Evolutionary conservation across 2,113 vertebrate species (phyloP), one percentile per base, ranked within the genome.

Genomic region (Panthera uncia): DNA sequence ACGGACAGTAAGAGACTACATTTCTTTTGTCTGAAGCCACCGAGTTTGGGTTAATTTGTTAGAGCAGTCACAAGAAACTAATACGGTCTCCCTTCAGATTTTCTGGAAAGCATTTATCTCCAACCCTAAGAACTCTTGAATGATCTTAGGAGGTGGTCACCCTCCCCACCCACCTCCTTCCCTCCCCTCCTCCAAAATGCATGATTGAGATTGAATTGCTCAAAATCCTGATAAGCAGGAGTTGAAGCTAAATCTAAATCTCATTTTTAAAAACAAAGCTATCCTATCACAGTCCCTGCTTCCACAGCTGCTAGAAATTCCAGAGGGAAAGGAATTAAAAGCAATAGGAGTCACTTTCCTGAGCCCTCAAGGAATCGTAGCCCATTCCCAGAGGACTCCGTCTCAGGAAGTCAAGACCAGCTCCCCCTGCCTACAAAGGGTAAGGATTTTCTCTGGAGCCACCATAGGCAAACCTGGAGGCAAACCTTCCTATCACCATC

Each of bases 381-480:
- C 3, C 66, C 25, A 5, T 92, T 74, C 78, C 48, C 83, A 80
- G 76, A 79, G 23, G 78, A 85, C 1, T 4, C 14, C 2, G 0
- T 15, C 23, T 52, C 6, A 36, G 11, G n/a, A 63, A 95, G 48
- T 23, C 41, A 83, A 21, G 61, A 68, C 23, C 8, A 87, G 36
- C 9, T 9, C 36, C 13, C 63, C 13, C 38, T 79, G 6, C n/a
- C 81, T 23, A 11, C 61, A 57, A 25, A 68, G 36, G 27, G 23
- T 11, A 10, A 84, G 48, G 31, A 15, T 68, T 88, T 61, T 16
- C 38, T 21, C 15, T 5, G 1, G 23, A 41, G 29, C 31, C 11
- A 5, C 29, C 0, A 0, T 18, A 13, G 2, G 9, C 45, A 45
- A 45, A 45, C 45, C 45, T 45, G 45, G 12, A 15, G 19, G 3